Base-by-base conservation (phyloP, 2,113 vertebrate species). In the Brienomyrus longianalis region DNA sequence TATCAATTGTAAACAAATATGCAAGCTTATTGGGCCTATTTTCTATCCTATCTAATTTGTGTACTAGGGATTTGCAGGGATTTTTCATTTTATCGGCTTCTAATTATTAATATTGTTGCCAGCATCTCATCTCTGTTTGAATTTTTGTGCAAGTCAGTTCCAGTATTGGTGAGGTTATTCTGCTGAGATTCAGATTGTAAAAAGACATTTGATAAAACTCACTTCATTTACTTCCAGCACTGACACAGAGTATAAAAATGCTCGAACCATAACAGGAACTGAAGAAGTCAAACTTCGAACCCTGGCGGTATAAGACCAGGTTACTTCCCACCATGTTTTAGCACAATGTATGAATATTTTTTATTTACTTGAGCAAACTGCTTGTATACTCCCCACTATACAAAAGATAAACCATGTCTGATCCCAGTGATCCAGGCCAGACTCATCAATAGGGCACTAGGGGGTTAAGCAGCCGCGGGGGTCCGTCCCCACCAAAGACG, bases 1-100 rank as follows among this genome's bases (percentile, higher is more conserved):
- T 83, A 45, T 89, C 88, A 45, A 80, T 89, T 84, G 51, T 80
- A 89, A 89, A 89, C 80, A 83, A 89, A 84, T 56, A 77, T 84
- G 21, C 88, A 84, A 54, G 31, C 51, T 59, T 56, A 59, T 84
- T 51, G 70, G 88, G 3, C 48, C 88, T 80, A 52, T 54, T 89
- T 83, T 89, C 74, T 47, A 56, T 89, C 88, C 23, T 84, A 84
- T 84, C 50, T 80, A 84, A 39, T 89, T 77, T 83, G 88, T 89
- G 88, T 80, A 80, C n/a, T 52, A 80, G 48, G 66, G 88, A 89
- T 89, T 80, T 89, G 48, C 27, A 89, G 8, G 47, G 70, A 54
- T 52, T 80, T 39, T 77, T 89, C 88, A 39, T 89, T 89, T 89
- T 80, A 52, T 80, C 54, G 27, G 85, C 85, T 87, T 87, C 50